Conservation (phyloP, 2,888 invertebrate genomes). For the Himalopsyche tibetana region DNA sequence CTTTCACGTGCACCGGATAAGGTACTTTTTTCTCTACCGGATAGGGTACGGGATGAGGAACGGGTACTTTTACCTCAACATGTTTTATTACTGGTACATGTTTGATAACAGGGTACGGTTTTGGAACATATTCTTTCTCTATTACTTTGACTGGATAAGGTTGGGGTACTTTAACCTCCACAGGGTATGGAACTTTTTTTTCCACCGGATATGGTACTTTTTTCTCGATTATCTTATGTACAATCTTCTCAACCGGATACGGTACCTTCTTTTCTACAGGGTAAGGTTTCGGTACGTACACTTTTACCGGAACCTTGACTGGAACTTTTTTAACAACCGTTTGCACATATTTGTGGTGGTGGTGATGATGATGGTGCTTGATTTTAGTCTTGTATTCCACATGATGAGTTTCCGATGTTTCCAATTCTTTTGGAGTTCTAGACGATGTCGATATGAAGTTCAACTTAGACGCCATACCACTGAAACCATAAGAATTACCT, state of each 20-base stretch:
- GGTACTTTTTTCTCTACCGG: slow-evolving; percentile 74
- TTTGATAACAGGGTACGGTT: slow-evolving; percentile 73
- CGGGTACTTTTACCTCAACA: slow-evolving; percentile 72
- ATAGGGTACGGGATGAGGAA: slow-evolving; percentile 72
- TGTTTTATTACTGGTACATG: slow-evolving; percentile 73
- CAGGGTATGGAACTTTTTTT: slow-evolving; percentile 74
- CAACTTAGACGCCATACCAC: slow-evolving; percentile 45
- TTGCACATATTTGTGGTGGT: slow-evolving; percentile 81
- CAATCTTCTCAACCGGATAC: slow-evolving; percentile 71
- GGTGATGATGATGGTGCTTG: slow-evolving; percentile 82
- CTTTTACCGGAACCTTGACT: slow-evolving; percentile 74
- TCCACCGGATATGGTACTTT: slow-evolving; percentile 73
- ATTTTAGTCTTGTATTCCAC: slow-evolving; percentile 70
- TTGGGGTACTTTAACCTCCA: slow-evolving; percentile 72
- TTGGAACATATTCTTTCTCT: slow-evolving; percentile 75
- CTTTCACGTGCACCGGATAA: slow-evolving; percentile 72
- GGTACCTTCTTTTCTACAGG: slow-evolving; percentile 74
- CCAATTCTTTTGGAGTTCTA: not conserved
- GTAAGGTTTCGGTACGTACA: slow-evolving; percentile 78
- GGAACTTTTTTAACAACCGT: slow-evolving; percentile 78
- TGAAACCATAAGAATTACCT: slow-evolving; percentile 63
- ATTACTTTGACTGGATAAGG: slow-evolving; percentile 76
- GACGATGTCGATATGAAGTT: slow-evolving; percentile 38
- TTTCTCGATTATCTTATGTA: slow-evolving; percentile 69
- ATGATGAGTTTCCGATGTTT: slow-evolving; percentile 50